phyloP scores from a whole-genome alignment of 2,888 invertebrate species.

The Imbricaverruca yamaguchii region DNA sequence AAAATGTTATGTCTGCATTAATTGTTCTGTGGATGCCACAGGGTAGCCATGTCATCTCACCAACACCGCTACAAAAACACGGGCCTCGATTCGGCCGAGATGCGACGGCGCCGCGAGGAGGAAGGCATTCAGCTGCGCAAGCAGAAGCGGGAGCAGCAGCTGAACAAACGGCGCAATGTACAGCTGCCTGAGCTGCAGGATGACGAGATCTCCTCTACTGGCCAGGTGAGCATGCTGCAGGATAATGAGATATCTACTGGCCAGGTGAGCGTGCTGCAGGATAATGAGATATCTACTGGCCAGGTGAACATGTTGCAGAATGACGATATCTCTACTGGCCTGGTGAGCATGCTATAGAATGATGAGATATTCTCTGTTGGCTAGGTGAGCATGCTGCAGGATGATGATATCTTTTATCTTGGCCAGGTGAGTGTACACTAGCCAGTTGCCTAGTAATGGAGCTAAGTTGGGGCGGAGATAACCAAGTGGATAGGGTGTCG shows the following conservation, averaged over 20 bases:
- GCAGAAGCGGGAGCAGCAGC: slow-evolving; percentile 85
- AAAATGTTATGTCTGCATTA: too few species aligned
- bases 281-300: not conserved
- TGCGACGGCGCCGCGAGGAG: slow-evolving; percentile 80
- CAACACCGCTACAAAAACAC: slow-evolving; percentile 34
- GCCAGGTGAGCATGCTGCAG: not conserved
- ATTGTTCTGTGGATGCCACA: too few species aligned
- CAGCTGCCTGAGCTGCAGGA: slow-evolving; percentile 14
- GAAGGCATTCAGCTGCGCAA: slow-evolving; percentile 85
- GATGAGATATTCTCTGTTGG: slow-evolving; percentile 5
- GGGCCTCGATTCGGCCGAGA: slow-evolving; percentile 47
- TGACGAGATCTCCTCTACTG: slow-evolving; percentile 12
- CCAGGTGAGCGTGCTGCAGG: not conserved
- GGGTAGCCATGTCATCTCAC: slow-evolving; percentile 24
- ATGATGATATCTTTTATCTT: not conserved
- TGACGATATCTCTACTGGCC: not conserved
- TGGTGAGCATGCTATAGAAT: not conserved
- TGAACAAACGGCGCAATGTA: slow-evolving; percentile 77
- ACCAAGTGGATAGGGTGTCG: too few species aligned
- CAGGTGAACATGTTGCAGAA: not conserved
- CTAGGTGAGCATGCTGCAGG: not conserved
- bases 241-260: not conserved
- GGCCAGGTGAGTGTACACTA: not conserved
- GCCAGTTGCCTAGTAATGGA: too few species aligned
- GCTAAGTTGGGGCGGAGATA: too few species aligned